Conservation (phyloP, 2,113 vertebrate species). For the Pelodiscus sinensis region DNA sequence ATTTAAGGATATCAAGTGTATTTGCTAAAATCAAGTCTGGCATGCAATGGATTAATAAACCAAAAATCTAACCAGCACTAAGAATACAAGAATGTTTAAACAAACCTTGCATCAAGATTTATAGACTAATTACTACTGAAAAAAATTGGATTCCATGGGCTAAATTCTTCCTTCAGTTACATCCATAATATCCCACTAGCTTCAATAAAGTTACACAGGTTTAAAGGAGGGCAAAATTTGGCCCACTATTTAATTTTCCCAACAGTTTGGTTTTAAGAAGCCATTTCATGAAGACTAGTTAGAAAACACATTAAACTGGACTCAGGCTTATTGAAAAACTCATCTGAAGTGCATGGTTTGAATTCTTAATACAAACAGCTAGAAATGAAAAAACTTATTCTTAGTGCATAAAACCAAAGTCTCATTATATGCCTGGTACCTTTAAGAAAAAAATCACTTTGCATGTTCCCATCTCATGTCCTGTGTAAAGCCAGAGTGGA, state of each 20-base stretch:
- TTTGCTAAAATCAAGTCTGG: background rate
- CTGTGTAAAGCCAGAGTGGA: background rate
- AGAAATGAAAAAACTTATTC: background rate
- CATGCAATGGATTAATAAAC: background rate
- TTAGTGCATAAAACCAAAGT: slow-evolving; percentile 5
- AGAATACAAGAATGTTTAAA: background rate
- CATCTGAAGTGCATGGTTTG: background rate
- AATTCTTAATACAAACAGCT: slow-evolving; percentile 9
- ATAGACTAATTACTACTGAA: background rate
- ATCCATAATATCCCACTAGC: background rate
- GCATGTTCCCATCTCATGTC: background rate
- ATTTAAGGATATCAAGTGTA: background rate
- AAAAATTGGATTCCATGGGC: background rate
- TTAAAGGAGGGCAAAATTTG: background rate
- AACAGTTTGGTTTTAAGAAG: slow-evolving; percentile 2
- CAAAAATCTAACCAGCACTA: background rate
- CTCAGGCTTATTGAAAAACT: background rate
- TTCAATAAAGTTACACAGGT: background rate
- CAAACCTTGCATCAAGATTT: background rate
- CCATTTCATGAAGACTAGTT: background rate
- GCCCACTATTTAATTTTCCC: background rate
- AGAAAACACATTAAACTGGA: background rate
- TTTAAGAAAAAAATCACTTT: background rate
- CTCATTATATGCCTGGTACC: background rate
- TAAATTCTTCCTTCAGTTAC: background rate